Evolutionary conservation across 2,113 vertebrate genomes (phyloP).

Genomic region (Uropsilus gracilis): DNA sequence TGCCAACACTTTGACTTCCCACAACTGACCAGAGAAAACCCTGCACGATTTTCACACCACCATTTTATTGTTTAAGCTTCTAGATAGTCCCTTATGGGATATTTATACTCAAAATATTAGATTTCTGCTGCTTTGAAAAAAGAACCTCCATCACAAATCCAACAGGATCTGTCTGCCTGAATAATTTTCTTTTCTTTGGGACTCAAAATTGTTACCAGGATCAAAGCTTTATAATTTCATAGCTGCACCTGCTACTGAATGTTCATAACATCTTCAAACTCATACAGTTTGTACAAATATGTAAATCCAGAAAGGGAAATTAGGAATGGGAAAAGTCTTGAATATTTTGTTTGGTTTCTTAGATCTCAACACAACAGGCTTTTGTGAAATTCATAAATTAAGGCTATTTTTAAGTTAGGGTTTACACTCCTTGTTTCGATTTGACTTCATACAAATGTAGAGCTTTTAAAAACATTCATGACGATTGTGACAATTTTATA

Average conservation of each 20-base stretch:
- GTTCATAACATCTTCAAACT: background rate
- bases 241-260: background rate
- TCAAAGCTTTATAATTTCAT: background rate
- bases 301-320: background rate
- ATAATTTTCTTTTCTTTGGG: background rate
- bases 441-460: background rate
- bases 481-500: background rate
- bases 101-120: background rate
- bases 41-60: background rate
- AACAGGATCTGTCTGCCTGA: background rate
- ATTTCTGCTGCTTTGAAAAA: conserved; percentile 25
- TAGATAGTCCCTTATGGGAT: conserved; percentile 13
- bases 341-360: background rate
- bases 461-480: background rate
- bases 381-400: background rate
- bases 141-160: background rate
- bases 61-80: background rate
- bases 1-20: background rate
- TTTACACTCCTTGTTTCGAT: background rate
- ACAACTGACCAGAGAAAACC: background rate
- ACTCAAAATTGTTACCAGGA: background rate
- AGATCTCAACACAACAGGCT: conserved; percentile 10
- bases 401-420: background rate
- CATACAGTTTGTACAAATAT: background rate
- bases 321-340: background rate